Percentiles rank a stretch among this genome's conserved stretches.
These are phyloP conservation scores for Tipula unca DNA, from an alignment of 2,888 invertebrate species.

Conservation along the genomic window DNA sequence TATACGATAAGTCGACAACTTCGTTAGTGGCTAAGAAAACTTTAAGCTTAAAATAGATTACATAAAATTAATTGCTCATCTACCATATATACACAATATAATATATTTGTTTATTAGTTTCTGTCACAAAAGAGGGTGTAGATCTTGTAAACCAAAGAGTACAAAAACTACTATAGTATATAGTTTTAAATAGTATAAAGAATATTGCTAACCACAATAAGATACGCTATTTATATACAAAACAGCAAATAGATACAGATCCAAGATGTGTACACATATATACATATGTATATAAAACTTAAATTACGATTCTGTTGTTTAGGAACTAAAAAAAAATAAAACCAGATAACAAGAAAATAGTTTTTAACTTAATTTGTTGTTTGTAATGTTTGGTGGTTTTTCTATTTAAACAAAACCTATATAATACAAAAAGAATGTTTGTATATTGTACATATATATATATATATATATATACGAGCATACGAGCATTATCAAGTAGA, in stretches of 20 bases:
- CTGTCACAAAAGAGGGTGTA: neutral
- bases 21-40: no score
- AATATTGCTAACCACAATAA: neutral
- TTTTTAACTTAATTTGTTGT: neutral
- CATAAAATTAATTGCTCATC: neutral
- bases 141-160: neutral
- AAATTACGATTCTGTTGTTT: neutral
- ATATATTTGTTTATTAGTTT: neutral
- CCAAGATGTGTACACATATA: neutral
- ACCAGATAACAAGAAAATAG: slow-evolving; percentile 8
- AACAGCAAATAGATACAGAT: neutral
- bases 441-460: neutral
- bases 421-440: neutral
- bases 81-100: neutral
- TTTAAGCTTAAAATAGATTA: no score
- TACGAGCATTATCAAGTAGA: neutral
- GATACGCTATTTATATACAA: neutral
- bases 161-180: neutral
- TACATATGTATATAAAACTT: neutral
- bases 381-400: neutral
- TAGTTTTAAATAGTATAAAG: neutral
- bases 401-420: neutral
- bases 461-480: neutral
- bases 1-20: no score
- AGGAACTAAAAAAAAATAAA: neutral